Evolutionary conservation across 2,888 invertebrate species (phyloP), one percentile per base, ranked within the genome.

Genomic region (Dicyrtomina minuta): DNA sequence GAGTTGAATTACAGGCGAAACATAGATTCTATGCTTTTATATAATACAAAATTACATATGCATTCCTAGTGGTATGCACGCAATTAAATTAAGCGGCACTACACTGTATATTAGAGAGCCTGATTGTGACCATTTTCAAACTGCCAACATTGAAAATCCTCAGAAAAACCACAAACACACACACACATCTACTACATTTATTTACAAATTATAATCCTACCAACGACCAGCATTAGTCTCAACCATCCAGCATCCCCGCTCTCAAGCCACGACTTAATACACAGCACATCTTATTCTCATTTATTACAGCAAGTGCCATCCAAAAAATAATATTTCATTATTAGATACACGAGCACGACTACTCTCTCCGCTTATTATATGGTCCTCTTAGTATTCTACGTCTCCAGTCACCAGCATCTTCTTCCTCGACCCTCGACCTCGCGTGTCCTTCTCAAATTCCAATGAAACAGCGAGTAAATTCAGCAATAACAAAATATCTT

Each of bases 161-260:
- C 49, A 26, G 49, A 49, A 62, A 62, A 60, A 62, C 62, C 62
- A 27, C 15, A 46, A n/a, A n/a, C n/a, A n/a, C n/a, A n/a, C n/a
- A n/a, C n/a, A n/a, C 62, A 62, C 62, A 60, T 62, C 49, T 60
- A 60, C 22, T 60, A 60, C 49, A 62, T 62, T 62, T 62, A 62
- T 49, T 46, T 44, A 44, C 44, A 46, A 46, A 62, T 62, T 62
- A 27, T 62, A 62, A 62, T 62, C 62, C 62, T 27, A 15, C 6
- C 20, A 15, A 27, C 56, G n/a, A n/a, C 27, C 33, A 33, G 33
- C 33, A 33, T 33, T 33, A 49, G n/a, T n/a, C n/a, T n/a, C n/a
- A 17, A 12, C n/a, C 46, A 46, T 46, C 17, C n/a, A 46, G 46
- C 17, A 46, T 46, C 43, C 43, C 13, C 43, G 8, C 15, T 44